Conservation (phyloP, 2,113 vertebrate genomes). For the Oplegnathus fasciatus region DNA sequence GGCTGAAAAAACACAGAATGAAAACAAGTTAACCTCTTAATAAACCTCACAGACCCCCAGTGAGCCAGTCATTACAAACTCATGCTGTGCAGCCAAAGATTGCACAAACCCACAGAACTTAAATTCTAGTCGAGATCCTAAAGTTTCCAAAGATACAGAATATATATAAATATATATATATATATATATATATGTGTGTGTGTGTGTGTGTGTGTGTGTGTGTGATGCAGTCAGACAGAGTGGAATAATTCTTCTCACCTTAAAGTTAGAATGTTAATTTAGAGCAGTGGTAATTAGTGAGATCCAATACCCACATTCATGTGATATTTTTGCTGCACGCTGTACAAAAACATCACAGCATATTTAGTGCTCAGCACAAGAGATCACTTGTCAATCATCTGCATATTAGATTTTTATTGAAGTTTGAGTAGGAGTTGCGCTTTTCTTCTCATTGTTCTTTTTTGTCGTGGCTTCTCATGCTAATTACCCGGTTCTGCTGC, state of each 20-base stretch:
- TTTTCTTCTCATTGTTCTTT: conserved; percentile 42
- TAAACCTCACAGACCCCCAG: background rate
- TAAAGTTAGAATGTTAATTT: background rate
- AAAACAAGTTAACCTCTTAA: background rate
- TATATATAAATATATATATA: too few relatives aligned
- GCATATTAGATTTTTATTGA: conserved; percentile 41
- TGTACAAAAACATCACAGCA: conserved; percentile 24
- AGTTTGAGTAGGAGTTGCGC: conserved; percentile 55
- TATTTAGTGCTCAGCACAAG: conserved; percentile 13
- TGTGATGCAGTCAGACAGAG: background rate
- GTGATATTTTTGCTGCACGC: background rate
- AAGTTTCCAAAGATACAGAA: background rate
- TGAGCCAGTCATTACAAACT: background rate
- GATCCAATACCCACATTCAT: background rate
- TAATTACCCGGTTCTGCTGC: conserved; percentile 53
- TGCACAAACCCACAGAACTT: background rate
- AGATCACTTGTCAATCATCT: conserved; percentile 62
- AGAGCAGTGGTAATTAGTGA: background rate
- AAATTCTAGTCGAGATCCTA: background rate
- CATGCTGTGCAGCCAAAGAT: background rate
- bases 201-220: too few relatives aligned
- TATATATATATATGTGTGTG: too few relatives aligned
- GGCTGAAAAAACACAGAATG: background rate
- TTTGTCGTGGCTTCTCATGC: conserved; percentile 16
- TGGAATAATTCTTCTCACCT: background rate